Percentiles rank a stretch among this genome's conserved stretches.
phyloP scores from a whole-genome alignment of 2,113 vertebrate species.

The Trinectes maculatus region DNA sequence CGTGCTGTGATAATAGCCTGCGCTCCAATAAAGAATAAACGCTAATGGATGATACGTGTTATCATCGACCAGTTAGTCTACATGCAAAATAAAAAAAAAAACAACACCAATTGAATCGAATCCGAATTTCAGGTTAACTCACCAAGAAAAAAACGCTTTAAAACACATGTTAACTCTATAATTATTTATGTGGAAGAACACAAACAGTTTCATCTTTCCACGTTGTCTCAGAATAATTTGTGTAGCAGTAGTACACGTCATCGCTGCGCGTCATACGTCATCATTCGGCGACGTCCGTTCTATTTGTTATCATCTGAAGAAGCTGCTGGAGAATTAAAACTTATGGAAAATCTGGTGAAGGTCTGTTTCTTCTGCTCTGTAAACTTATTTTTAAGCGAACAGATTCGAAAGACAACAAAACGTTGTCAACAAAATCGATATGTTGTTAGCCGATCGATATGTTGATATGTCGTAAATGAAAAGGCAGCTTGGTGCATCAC shows the following conservation, averaged over 20 bases:
- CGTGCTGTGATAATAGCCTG: not conserved
- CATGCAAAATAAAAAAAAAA: too few relatives aligned
- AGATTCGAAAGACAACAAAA: too few relatives aligned
- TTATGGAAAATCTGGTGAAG: conserved; percentile 75
- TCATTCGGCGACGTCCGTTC: conserved; percentile 25
- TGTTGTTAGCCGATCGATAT: too few relatives aligned
- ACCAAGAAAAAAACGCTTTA: too few relatives aligned
- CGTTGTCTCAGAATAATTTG: conserved; percentile 1
- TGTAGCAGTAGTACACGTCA: not conserved
- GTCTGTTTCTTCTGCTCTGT: too few relatives aligned
- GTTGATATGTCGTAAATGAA: too few relatives aligned
- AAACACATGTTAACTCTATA: too few relatives aligned
- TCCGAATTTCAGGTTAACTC: too few relatives aligned
- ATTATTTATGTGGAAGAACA: not conserved
- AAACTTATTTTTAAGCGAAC: not conserved
- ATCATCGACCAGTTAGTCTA: too few relatives aligned
- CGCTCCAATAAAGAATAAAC: not conserved
- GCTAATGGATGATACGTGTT: not conserved
- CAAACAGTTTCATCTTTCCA: not conserved
- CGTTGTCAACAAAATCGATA: too few relatives aligned
- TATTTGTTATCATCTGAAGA: conserved; percentile 61
- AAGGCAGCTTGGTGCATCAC: too few relatives aligned
- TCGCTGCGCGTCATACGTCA: conserved; percentile 55
- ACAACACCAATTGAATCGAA: too few relatives aligned
- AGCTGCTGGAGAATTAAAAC: not conserved